Conservation (phyloP, 2,888 invertebrate genomes). For the Cosmorhoe ocellata region DNA sequence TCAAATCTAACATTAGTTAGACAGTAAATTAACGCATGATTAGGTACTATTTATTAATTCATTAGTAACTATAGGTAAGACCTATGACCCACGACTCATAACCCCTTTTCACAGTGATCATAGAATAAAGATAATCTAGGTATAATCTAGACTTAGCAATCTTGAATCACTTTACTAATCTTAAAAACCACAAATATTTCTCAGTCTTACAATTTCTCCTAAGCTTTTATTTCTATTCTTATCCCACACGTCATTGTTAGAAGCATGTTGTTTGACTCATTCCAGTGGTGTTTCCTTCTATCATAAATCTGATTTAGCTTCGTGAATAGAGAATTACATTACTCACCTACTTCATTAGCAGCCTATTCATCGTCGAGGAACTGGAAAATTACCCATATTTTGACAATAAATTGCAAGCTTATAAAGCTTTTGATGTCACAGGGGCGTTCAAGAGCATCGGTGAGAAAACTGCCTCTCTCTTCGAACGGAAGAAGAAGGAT, state of each 20-base stretch:
- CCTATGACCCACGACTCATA: too few species aligned
- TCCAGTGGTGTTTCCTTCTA: conserved; percentile 8
- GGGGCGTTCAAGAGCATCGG: conserved; percentile 88
- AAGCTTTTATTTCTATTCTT: conserved; percentile 11
- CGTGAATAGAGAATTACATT: not conserved
- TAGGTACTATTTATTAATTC: too few species aligned
- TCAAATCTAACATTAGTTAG: too few species aligned
- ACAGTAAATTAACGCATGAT: too few species aligned
- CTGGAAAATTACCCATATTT: too few species aligned
- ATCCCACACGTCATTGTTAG: conserved; percentile 9
- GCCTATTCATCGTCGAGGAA: not conserved
- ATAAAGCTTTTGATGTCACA: conserved; percentile 44
- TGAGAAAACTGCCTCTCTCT: conserved; percentile 87
- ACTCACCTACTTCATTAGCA: not conserved
- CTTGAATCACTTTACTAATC: too few species aligned
- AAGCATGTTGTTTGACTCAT: conserved; percentile 9
- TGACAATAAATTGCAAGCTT: not conserved
- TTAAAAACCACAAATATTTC: not conserved
- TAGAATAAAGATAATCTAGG: too few species aligned
- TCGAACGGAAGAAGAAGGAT: conserved; percentile 88
- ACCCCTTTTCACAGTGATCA: too few species aligned
- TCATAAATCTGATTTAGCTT: not conserved
- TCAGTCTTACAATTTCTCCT: conserved; percentile 1
- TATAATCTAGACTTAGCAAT: too few species aligned
- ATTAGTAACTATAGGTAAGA: too few species aligned